These are phyloP conservation scores for Leptodactylus fuscus DNA, from an alignment of 2,113 vertebrate species.

Conservation along the genomic window DNA sequence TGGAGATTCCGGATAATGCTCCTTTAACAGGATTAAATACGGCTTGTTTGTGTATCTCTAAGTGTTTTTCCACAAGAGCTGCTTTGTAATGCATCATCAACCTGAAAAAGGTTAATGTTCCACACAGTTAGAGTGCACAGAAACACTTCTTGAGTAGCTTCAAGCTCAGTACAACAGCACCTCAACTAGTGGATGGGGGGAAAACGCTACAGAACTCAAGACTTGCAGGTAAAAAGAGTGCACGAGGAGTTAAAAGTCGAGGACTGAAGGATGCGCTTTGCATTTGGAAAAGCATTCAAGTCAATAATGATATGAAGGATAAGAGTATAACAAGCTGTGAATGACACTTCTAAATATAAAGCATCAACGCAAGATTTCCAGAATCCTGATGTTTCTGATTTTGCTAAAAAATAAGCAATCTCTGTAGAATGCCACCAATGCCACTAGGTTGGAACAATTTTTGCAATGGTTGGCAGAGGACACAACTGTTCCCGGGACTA, in stretches of 20 bases:
- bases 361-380: background rate
- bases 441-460: background rate
- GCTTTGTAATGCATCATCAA: conserved; percentile 33
- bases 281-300: background rate
- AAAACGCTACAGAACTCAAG: background rate
- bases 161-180: background rate
- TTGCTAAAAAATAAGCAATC: background rate
- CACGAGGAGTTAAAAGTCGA: background rate
- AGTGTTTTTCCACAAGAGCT: conserved; percentile 26
- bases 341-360: background rate
- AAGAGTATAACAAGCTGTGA: conserved; percentile 16
- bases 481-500: background rate
- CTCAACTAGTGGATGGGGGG: background rate
- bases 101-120: conserved; percentile 36
- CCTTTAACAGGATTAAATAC: conserved; percentile 9
- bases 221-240: background rate
- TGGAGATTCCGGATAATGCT: background rate
- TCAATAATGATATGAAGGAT: background rate
- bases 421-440: background rate
- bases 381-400: background rate
- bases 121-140: background rate
- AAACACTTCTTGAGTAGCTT: background rate
- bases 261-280: background rate
- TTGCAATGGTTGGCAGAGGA: background rate
- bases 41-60: background rate